Base-by-base conservation (phyloP, 2,113 vertebrate genomes). In the Urocitellus parryii region DNA sequence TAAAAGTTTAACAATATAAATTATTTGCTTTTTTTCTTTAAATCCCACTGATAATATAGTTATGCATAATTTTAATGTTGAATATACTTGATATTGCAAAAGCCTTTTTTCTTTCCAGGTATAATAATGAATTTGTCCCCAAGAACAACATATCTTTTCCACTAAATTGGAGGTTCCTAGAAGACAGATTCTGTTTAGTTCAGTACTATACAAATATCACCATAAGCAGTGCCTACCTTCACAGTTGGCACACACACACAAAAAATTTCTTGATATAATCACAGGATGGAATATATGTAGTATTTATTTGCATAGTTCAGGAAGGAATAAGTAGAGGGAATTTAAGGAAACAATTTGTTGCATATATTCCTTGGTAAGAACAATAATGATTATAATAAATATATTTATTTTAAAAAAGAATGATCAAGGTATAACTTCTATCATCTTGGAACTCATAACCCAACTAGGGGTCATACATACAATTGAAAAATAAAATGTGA, bases 401-500 rank as follows among this genome's bases (percentile, higher is more conserved):
- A 22, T 70, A 65, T 63, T 12, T 88, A 4, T 45, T 39, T 17
- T 72, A 94, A 48, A 68, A 14, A 68, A 42, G 4, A 74, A 81
- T 68, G 48, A 70, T n/a, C 7, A 90, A 18, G 14, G 77, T 20
- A 37, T 18, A 80, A 32, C 8, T 12, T 10, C n/a, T 91, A 24
- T 67, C 17, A 24, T 90, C 51, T 63, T 51, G 32, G 73, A 91
- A 81, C 20, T 27, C 58, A 82, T 8, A 79, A 42, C 2, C 0
- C 3, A 73, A 76, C 4, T 9, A 74, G 14, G 67, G 22, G 56
- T n/a, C 22, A 73, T 32, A 58, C 39, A 73, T 67, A 82, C 22
- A 95, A 63, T 18, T 83, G 8, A 74, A 94, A 58, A 92, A 92
- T 74, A 61, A 94, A 82, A 73, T 45, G 9, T 68, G 39, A 79